These are phyloP conservation scores for Sinocyclocheilus rhinocerous DNA, from an alignment of 2,113 vertebrate species.

Conservation along the genomic window DNA sequence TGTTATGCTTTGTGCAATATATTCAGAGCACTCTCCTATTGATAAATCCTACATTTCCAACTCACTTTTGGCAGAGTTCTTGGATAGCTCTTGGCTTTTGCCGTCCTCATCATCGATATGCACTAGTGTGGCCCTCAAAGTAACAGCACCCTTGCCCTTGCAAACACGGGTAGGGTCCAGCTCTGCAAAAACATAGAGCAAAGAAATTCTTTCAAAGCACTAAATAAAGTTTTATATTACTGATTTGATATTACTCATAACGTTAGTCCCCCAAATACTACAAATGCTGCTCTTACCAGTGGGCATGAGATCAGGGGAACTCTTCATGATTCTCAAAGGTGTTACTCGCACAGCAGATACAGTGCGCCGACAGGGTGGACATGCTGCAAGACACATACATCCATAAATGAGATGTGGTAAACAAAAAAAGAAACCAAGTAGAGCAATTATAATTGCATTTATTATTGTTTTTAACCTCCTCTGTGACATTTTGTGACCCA, in stretches of 20 bases:
- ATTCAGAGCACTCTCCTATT: slow-evolving; percentile 6
- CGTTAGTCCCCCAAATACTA: neutral
- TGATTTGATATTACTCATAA: no score
- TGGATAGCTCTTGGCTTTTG: slow-evolving; percentile 66
- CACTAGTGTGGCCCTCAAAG: slow-evolving; percentile 84
- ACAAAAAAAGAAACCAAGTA: neutral
- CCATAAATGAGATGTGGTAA: slow-evolving; percentile 62
- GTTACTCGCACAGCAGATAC: slow-evolving; percentile 90
- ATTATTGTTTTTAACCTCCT: neutral
- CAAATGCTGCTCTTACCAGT: slow-evolving; percentile 76
- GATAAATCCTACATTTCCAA: slow-evolving; percentile 29
- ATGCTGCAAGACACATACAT: slow-evolving; percentile 80
- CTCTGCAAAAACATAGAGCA: slow-evolving; percentile 70
- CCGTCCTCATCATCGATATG: slow-evolving; percentile 77
- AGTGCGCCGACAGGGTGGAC: slow-evolving; percentile 77
- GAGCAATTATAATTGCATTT: neutral
- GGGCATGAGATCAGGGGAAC: slow-evolving; percentile 87
- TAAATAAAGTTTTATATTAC: slow-evolving; percentile 2
- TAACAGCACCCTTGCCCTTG: slow-evolving; percentile 93
- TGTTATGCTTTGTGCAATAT: neutral
- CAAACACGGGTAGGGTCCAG: slow-evolving; percentile 88
- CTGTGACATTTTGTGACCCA: neutral
- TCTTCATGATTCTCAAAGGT: slow-evolving; percentile 90
- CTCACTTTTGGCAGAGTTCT: slow-evolving; percentile 78
- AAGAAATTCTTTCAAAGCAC: neutral